Base-by-base conservation (phyloP, 2,113 vertebrate genomes). In the Trematomus loennbergii region DNA sequence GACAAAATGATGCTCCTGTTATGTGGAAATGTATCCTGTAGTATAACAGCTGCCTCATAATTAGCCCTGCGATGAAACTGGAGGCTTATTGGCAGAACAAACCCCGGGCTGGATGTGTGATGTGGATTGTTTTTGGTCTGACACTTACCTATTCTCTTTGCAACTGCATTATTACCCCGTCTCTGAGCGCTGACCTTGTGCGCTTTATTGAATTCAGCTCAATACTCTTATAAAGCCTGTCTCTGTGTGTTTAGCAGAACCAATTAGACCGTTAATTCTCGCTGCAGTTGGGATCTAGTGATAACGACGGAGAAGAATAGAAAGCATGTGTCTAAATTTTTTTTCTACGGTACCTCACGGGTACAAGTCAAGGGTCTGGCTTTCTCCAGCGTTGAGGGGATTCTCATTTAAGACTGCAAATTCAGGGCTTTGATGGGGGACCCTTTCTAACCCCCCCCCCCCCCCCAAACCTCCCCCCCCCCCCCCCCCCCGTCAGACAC, bases 1-100 rank as follows among this genome's bases (percentile, higher is more conserved):
- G 88, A 88, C 84, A 88, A 89, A 93, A 92, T 92, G 81, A 91
- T 86, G 79, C 58, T 80, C 89, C 71, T 79, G 83, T 87, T 87
- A 67, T 85, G 90, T 87, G 81, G 85, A 85, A 89, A 88, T 91
- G 64, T 82, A 82, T 85, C 87, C 84, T 78, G 84, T 88, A 63
- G 75, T 78, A 55, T 82, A 73, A 86, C 83, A 55, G 71, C 86
- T 78, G 82, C 83, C 85, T 82, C 60, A 82, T 93, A 92, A 93
- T 93, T 91, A 92, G 87, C 84, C 79, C 81, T 83, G 88, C 89
- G 83, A 81, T 81, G 81, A 89, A 72, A 84, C 81, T 50, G 80
- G 76, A 59, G 55, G 88, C 81, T 67, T 83, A 87, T 87, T 89
- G 36, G 86, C 85, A 72, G 87, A 86, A 92, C 65, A 64, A 88